These are phyloP conservation scores for Synchiropus splendidus DNA, from an alignment of 2,113 vertebrate species.

Conservation along the genomic window DNA sequence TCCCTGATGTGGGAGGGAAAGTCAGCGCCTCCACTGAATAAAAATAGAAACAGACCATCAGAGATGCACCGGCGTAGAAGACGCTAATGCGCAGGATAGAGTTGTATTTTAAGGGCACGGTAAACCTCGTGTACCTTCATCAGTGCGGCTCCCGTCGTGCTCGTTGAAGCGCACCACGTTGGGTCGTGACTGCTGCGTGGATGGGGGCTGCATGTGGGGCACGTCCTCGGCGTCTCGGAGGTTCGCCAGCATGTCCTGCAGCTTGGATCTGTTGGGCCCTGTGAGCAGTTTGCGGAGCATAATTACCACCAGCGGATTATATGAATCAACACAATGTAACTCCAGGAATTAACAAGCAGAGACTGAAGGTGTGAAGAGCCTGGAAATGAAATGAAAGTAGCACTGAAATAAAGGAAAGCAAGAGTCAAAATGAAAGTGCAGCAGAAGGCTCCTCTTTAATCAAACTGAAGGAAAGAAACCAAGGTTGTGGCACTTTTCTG, in stretches of 20 bases:
- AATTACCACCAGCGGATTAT: not conserved
- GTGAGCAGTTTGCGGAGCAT: conserved; percentile 19
- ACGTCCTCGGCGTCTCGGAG: conserved; percentile 92
- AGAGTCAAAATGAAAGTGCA: conserved; percentile 16
- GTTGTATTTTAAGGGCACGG: not conserved
- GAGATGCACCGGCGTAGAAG: not conserved
- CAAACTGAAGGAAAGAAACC: conserved; percentile 17
- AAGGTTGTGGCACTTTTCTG: conserved; percentile 8
- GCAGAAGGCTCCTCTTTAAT: conserved; percentile 18
- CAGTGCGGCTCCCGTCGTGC: conserved; percentile 80
- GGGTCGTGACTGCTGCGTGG: conserved; percentile 78
- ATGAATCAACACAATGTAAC: too few relatives aligned
- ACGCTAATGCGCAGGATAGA: not conserved
- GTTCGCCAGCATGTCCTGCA: conserved; percentile 98
- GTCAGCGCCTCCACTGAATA: conserved; percentile 86
- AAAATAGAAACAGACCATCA: not conserved
- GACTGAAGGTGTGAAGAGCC: conserved; percentile 5
- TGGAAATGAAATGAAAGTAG: conserved; percentile 16
- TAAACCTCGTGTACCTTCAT: conserved; percentile 73
- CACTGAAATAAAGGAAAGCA: conserved; percentile 27
- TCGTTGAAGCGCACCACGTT: conserved; percentile 81
- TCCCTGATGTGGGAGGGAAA: conserved; percentile 91
- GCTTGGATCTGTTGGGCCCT: conserved; percentile 95
- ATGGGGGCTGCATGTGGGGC: conserved; percentile 87
- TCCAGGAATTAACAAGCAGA: not conserved